Percentiles rank a stretch among this genome's conserved stretches.
Conservation (phyloP, 1,140 invertebrate genomes). For the Brachionus sp. region DNA sequence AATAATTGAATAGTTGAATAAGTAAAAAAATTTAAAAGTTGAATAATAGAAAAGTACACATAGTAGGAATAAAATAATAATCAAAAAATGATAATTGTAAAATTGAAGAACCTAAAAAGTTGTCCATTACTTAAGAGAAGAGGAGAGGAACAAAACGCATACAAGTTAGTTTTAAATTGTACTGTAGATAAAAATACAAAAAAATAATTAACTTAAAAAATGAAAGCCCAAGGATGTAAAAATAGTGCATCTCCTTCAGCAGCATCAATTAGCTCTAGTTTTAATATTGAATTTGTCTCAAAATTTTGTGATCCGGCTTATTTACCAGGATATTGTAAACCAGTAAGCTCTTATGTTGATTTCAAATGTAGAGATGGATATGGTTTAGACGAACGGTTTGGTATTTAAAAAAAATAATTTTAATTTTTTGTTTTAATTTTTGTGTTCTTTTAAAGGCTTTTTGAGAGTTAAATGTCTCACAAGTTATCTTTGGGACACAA, state of each 20-base stretch:
- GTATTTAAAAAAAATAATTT: not conserved
- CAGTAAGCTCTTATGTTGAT: conserved; percentile 40
- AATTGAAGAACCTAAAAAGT: too few species aligned
- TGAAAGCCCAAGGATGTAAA: not conserved
- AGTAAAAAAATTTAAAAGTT: too few species aligned
- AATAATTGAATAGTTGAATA: too few species aligned
- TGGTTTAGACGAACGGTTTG: conserved; percentile 5
- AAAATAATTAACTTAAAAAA: not conserved
- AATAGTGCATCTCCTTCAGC: not conserved
- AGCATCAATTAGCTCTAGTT: not conserved
- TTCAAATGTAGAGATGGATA: conserved; percentile 29
- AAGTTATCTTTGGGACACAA: conserved; percentile 38
- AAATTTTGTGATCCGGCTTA: conserved; percentile 21
- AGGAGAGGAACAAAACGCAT: too few species aligned
- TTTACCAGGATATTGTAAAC: conserved; percentile 10
- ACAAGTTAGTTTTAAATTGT: too few species aligned
- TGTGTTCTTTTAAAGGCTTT: conserved; percentile 9
- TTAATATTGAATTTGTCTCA: not conserved
- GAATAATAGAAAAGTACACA: too few species aligned
- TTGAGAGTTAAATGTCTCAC: conserved; percentile 29
- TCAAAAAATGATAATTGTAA: too few species aligned
- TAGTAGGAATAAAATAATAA: too few species aligned
- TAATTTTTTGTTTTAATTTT: not conserved
- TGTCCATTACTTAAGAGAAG: too few species aligned
- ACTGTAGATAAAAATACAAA: too few species aligned